Conservation (phyloP, 2,888 invertebrate genomes). For the Clivina fossor region DNA sequence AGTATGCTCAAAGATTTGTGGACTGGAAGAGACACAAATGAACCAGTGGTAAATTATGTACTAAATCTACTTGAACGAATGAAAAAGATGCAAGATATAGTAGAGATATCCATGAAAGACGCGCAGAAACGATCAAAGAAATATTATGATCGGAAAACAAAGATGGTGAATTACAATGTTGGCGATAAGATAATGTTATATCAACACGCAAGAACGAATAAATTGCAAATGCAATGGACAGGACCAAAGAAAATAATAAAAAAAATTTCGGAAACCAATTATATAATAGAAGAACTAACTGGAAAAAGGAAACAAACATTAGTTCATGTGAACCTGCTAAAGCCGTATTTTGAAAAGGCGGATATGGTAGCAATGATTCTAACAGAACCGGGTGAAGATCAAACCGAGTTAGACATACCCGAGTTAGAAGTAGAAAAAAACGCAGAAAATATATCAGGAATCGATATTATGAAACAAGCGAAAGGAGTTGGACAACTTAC, state of each 20-base stretch:
- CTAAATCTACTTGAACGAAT: neutral
- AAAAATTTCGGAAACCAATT: constrained; percentile 16
- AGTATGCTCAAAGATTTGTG: constrained; percentile 7
- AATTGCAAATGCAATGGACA: constrained; percentile 13
- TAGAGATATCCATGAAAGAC: neutral
- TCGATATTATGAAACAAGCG: constrained; percentile 3
- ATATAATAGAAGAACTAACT: constrained; percentile 5
- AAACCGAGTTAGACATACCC: constrained; percentile 1
- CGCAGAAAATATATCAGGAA: neutral
- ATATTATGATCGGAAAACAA: constrained; percentile 6
- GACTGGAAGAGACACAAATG: neutral
- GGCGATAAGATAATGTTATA: neutral
- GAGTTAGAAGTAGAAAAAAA: neutral
- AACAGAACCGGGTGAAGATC: neutral
- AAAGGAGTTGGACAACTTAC: constrained; percentile 6
- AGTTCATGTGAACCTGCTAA: constrained; percentile 13
- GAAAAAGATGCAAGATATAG: constrained; percentile 6
- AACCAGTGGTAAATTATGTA: neutral
- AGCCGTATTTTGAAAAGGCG: constrained; percentile 15
- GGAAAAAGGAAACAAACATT: constrained; percentile 3
- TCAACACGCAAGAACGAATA: constrained; percentile 6
- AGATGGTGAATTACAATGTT: neutral
- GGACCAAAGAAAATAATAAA: constrained; percentile 13
- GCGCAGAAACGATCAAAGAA: neutral
- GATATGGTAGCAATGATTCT: constrained; percentile 1